These are phyloP conservation scores for Esox lucius DNA, from an alignment of 2,797 vertebrate genomes.

Conservation along the genomic window DNA sequence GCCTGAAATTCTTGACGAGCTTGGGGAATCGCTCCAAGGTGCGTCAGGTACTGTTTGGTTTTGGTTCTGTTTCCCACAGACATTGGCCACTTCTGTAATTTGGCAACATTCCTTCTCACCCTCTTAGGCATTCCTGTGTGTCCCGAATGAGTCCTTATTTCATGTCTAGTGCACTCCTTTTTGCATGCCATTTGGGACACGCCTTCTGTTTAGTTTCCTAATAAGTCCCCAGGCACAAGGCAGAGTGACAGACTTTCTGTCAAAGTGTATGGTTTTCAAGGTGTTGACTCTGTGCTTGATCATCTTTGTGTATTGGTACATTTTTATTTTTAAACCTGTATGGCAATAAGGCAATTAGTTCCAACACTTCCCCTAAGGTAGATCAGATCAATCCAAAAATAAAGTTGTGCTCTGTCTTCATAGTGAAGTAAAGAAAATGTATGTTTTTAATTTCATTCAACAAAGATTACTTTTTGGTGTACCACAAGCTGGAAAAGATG, in stretches of 20 bases:
- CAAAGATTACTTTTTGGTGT: too few relatives aligned
- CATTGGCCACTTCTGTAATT: neutral
- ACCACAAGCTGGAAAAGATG: too few relatives aligned
- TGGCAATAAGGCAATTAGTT: too few relatives aligned
- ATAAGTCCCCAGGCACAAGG: neutral
- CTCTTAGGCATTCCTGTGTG: neutral
- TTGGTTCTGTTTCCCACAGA: neutral
- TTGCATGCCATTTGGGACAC: neutral
- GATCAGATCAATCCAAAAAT: too few relatives aligned
- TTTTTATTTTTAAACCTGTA: neutral
- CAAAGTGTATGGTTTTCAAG: neutral
- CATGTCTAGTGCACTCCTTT: neutral
- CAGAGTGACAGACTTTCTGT: too few relatives aligned
- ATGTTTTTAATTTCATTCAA: too few relatives aligned
- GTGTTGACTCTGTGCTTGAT: neutral
- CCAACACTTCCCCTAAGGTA: too few relatives aligned
- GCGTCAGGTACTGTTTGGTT: neutral
- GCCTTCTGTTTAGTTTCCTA: neutral
- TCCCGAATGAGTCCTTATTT: neutral
- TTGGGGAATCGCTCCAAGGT: neutral
- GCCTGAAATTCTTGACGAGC: neutral
- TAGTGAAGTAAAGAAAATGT: too few relatives aligned
- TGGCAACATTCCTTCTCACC: neutral
- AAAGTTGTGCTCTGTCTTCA: too few relatives aligned
- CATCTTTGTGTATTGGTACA: conserved; percentile 4